Percentiles rank a stretch among this genome's conserved stretches.
Evolutionary conservation across 2,888 invertebrate genomes (phyloP).

Genomic region (Hypomecis punctinalis): DNA sequence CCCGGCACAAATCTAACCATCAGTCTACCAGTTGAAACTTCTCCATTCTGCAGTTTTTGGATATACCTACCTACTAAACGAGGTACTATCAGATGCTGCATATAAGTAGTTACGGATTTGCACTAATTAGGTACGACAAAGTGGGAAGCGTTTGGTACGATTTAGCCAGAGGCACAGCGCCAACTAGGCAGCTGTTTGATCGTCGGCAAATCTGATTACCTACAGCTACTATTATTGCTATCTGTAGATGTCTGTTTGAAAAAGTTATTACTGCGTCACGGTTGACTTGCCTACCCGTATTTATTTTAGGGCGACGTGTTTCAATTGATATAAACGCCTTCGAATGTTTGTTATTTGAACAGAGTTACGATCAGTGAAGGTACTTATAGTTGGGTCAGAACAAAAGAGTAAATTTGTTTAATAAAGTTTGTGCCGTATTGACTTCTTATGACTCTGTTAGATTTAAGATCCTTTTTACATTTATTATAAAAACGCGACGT

Average conservation of each 20-base stretch:
- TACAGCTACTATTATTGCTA: constrained; percentile 33
- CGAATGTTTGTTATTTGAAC: constrained; percentile 11
- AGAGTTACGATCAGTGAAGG: constrained; percentile 6
- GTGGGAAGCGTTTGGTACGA: constrained; percentile 29
- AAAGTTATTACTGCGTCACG: constrained; percentile 38
- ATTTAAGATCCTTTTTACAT: no score
- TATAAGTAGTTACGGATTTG: no score
- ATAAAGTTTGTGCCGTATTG: no score
- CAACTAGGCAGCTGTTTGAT: constrained; percentile 55
- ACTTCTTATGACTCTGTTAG: no score
- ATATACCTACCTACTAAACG: no score
- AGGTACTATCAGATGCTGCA: no score
- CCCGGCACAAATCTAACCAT: neutral
- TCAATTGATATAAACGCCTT: constrained; percentile 37
- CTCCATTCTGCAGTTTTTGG: no score
- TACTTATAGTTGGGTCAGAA: neutral
- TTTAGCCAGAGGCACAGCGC: constrained; percentile 42
- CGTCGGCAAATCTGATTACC: constrained; percentile 51
- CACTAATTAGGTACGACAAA: constrained; percentile 49
- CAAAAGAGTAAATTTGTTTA: no score
- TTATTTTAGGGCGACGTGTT: constrained; percentile 20
- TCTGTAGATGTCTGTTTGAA: constrained; percentile 39
- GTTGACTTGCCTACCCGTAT: constrained; percentile 33
- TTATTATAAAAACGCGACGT: no score
- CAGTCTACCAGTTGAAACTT: neutral